These are phyloP conservation scores for Microctenopoma stevenorrisi DNA, from an alignment of 2,797 vertebrate genomes.

Conservation along the genomic window DNA sequence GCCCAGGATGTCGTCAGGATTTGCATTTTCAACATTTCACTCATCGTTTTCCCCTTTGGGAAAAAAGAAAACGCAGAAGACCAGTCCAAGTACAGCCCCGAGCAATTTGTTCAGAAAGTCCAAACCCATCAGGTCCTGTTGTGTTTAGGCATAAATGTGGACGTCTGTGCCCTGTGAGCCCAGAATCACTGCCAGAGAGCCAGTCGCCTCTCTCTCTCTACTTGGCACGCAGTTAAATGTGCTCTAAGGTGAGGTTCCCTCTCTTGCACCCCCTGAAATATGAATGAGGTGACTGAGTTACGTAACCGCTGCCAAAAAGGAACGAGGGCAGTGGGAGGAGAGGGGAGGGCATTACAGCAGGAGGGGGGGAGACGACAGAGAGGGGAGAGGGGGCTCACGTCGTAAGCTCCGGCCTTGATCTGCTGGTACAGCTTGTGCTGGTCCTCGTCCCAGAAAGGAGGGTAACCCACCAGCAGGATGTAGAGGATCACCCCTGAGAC, in stretches of 20 bases:
- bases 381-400: slow-evolving; percentile 84
- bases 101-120: slow-evolving; percentile 36
- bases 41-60: neutral
- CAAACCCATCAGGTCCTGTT: slow-evolving; percentile 33
- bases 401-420: slow-evolving; percentile 98
- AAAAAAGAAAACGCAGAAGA: slow-evolving; percentile 6
- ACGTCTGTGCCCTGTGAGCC: slow-evolving; percentile 40
- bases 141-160: slow-evolving; percentile 34
- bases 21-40: neutral
- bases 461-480: slow-evolving; percentile 97
- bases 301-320: slow-evolving; percentile 57
- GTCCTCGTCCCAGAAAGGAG: slow-evolving; percentile 98
- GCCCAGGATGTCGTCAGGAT: neutral
- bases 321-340: slow-evolving; percentile 48
- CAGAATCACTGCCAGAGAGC: slow-evolving; percentile 44
- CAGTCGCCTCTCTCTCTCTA: slow-evolving; percentile 24
- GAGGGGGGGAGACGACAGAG: neutral
- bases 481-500: slow-evolving; percentile 95
- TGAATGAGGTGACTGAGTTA: slow-evolving; percentile 75
- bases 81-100: slow-evolving; percentile 14
- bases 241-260: slow-evolving; percentile 56
- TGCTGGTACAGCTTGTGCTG: slow-evolving; percentile 98
- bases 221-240: slow-evolving; percentile 37
- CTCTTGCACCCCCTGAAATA: slow-evolving; percentile 67
- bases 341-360: slow-evolving; percentile 26